Conservation (phyloP, 2,888 invertebrate species). For the Diachrysia chrysitis region DNA sequence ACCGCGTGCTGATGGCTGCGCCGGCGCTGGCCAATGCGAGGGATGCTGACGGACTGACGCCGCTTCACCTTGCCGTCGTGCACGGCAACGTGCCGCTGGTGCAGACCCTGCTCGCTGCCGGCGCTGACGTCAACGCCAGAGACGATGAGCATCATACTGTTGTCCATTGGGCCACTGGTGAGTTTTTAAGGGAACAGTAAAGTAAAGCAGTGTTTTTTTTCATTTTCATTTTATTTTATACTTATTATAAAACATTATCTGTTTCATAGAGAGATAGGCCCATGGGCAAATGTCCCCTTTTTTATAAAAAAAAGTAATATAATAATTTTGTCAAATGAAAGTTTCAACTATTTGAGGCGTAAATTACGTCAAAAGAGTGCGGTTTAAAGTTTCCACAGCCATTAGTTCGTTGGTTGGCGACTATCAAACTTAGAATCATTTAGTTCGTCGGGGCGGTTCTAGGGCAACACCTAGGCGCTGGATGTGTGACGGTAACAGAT, state of each 20-base stretch:
- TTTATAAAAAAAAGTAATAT: too few relatives aligned
- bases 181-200: conserved; percentile 56
- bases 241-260: too few relatives aligned
- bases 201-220: not conserved
- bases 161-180: conserved; percentile 99
- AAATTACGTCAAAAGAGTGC: not conserved
- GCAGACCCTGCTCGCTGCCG: conserved; percentile 95
- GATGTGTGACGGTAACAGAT: conserved; percentile 38
- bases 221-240: too few relatives aligned
- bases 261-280: too few relatives aligned
- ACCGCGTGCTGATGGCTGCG: conserved; percentile 95
- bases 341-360: not conserved
- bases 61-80: conserved; percentile 98
- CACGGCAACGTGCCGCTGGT: conserved; percentile 96
- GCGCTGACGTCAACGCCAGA: conserved; percentile 96
- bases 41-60: conserved; percentile 98
- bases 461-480: conserved; percentile 22
- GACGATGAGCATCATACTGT: conserved; percentile 98
- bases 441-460: conserved; percentile 27
- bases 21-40: conserved; percentile 95
- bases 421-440: conserved; percentile 22
- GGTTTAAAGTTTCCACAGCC: not conserved
- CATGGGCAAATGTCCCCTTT: too few relatives aligned
- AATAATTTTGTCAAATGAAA: not conserved
- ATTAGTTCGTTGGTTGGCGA: conserved; percentile 7